These are phyloP conservation scores for Hetaerina titia DNA, from an alignment of 2,888 invertebrate species.

Conservation along the genomic window DNA sequence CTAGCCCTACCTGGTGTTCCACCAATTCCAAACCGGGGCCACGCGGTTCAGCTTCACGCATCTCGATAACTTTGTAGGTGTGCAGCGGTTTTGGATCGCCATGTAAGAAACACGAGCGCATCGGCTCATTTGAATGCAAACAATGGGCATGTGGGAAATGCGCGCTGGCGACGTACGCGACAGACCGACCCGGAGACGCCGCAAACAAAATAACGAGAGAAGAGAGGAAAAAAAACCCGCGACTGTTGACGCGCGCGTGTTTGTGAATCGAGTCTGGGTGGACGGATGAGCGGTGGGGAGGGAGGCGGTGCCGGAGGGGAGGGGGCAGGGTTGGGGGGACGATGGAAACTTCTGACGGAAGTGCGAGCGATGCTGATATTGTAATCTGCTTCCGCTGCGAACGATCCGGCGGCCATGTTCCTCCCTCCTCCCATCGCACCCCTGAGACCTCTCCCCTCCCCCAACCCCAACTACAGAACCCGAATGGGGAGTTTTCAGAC, in stretches of 20 bases:
- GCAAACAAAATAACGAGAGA: slow-evolving; percentile 10
- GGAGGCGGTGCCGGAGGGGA: neutral
- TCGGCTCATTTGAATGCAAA: neutral
- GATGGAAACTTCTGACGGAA: slow-evolving; percentile 49
- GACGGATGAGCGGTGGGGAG: neutral
- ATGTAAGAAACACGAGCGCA: neutral
- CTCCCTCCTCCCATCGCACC: neutral
- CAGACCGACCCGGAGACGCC: neutral
- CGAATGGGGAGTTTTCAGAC: neutral
- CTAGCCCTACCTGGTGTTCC: neutral
- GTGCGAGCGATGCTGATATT: slow-evolving; percentile 58
- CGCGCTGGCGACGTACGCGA: neutral
- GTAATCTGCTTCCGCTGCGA: slow-evolving; percentile 61
- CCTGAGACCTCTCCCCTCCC: neutral
- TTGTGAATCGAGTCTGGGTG: neutral
- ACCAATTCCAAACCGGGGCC: neutral
- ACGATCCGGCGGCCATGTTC: slow-evolving; percentile 53
- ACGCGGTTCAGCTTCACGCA: neutral
- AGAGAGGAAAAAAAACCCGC: neutral
- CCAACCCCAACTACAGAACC: neutral
- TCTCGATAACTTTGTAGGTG: too few species aligned
- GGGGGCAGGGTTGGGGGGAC: neutral
- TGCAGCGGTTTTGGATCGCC: neutral
- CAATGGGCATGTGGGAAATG: neutral
- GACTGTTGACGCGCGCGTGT: neutral